Evolutionary conservation across 2,113 vertebrate species (phyloP).

Genomic region (Oenanthe melanoleuca): DNA sequence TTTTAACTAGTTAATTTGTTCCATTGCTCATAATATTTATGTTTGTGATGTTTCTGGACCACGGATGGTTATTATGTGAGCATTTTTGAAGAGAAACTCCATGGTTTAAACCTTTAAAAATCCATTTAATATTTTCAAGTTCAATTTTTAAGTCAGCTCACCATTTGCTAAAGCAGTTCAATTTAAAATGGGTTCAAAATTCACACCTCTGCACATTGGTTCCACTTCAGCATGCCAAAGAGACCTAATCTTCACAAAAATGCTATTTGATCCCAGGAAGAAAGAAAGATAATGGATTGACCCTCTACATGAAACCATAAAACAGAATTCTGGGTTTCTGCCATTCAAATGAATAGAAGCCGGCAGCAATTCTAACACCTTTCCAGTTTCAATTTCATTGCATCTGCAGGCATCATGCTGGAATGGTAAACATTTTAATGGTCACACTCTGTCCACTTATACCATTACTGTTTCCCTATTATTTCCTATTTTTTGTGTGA

Average conservation of each 20-base stretch:
- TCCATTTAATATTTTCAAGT: conserved; percentile 64
- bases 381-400: conserved; percentile 77
- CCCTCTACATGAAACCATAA: conserved; percentile 66
- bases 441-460: conserved; percentile 70
- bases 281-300: conserved; percentile 75
- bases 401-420: conserved; percentile 70
- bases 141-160: conserved; percentile 57
- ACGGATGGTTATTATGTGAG: background rate
- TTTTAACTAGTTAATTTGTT: background rate
- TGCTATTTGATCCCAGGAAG: conserved; percentile 73
- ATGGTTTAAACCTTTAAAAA: conserved; percentile 64
- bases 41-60: background rate
- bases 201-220: conserved; percentile 46
- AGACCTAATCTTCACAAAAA: conserved; percentile 72
- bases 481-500: conserved; percentile 63
- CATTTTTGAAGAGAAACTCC: conserved; percentile 22
- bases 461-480: conserved; percentile 71
- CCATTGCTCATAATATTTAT: background rate
- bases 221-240: conserved; percentile 47
- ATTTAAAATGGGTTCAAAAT: conserved; percentile 68
- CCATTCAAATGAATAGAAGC: conserved; percentile 78
- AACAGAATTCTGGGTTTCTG: conserved; percentile 69
- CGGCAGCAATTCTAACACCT: conserved; percentile 77
- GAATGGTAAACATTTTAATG: conserved; percentile 81
- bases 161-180: conserved; percentile 58